Percentiles rank a stretch among this genome's conserved stretches.
Conservation (phyloP, 2,797 vertebrate species). For the Leptodactylus fallax region DNA sequence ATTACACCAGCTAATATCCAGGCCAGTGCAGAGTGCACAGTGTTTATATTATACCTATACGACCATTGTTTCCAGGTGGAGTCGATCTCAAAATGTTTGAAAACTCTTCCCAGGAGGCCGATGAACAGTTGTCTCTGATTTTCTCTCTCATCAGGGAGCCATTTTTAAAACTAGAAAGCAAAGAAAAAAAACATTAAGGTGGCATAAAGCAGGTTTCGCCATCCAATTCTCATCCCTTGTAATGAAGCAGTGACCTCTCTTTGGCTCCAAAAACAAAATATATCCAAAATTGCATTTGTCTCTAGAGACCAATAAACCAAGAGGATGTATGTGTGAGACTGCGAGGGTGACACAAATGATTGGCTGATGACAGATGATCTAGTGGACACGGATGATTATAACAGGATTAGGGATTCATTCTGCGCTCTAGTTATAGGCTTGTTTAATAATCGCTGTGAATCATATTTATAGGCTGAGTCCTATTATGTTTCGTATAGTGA, state of each 20-base stretch:
- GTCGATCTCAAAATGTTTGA: constrained; percentile 81
- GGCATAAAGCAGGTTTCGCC: neutral
- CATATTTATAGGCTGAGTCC: constrained; percentile 3
- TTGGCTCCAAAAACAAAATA: constrained; percentile 36
- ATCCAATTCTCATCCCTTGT: neutral
- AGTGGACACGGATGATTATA: constrained; percentile 2
- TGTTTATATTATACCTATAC: constrained; percentile 79
- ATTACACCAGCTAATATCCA: neutral
- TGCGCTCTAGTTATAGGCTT: constrained; percentile 12
- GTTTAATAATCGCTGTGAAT: constrained; percentile 5
- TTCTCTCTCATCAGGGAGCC: constrained; percentile 91
- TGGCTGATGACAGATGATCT: constrained; percentile 26
- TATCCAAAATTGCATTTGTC: constrained; percentile 41
- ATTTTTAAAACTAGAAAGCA: constrained; percentile 89
- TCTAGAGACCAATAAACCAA: constrained; percentile 37
- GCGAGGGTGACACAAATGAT: constrained; percentile 36
- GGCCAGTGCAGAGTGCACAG: neutral
- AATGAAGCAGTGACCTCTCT: constrained; percentile 54
- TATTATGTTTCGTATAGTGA: neutral
- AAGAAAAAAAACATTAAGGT: constrained; percentile 15
- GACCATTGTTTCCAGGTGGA: constrained; percentile 84
- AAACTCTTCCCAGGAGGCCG: constrained; percentile 89
- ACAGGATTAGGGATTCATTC: neutral
- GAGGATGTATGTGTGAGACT: constrained; percentile 18
- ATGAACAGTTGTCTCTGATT: constrained; percentile 82